phyloP scores from a whole-genome alignment of 2,797 vertebrate genomes.

The Hyperoplus lanceolatus region DNA sequence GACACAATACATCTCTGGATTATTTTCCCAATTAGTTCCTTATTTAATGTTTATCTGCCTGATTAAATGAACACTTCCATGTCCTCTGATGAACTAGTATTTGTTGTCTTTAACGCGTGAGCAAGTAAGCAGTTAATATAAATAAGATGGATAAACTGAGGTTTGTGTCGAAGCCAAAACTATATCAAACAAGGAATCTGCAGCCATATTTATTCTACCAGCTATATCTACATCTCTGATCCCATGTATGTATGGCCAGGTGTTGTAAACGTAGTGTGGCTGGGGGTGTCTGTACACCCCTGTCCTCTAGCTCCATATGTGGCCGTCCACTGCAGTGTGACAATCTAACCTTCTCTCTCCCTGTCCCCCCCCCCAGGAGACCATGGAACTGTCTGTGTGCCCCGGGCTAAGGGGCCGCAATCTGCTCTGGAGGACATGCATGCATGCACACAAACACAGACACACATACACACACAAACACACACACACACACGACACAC shows the following conservation, averaged over 20 bases:
- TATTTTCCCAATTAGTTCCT: constrained; percentile 37
- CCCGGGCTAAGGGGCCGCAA: constrained; percentile 66
- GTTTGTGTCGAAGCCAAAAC: neutral
- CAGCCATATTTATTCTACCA: no score
- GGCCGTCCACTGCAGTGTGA: constrained; percentile 70
- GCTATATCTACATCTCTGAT: constrained; percentile 18
- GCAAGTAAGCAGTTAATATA: neutral
- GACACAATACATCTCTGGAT: constrained; percentile 10
- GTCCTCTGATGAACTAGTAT: constrained; percentile 42
- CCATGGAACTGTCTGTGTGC: constrained; percentile 66
- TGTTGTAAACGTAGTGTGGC: constrained; percentile 32
- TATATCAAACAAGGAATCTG: no score
- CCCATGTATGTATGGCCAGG: constrained; percentile 30
- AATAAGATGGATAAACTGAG: constrained; percentile 22
- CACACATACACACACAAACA: constrained; percentile 3
- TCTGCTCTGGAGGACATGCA: constrained; percentile 74
- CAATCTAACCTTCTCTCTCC: constrained; percentile 19
- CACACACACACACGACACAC: constrained; percentile 1
- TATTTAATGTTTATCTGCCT: constrained; percentile 17
- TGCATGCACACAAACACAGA: constrained; percentile 6
- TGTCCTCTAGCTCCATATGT: constrained; percentile 55
- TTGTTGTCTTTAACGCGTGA: constrained; percentile 17
- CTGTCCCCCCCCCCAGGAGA: constrained; percentile 56
- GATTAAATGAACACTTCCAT: constrained; percentile 26
- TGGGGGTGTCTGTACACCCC: constrained; percentile 15